phyloP scores from a whole-genome alignment of 2,797 vertebrate genomes.

The Melanotaenia nigrans region DNA sequence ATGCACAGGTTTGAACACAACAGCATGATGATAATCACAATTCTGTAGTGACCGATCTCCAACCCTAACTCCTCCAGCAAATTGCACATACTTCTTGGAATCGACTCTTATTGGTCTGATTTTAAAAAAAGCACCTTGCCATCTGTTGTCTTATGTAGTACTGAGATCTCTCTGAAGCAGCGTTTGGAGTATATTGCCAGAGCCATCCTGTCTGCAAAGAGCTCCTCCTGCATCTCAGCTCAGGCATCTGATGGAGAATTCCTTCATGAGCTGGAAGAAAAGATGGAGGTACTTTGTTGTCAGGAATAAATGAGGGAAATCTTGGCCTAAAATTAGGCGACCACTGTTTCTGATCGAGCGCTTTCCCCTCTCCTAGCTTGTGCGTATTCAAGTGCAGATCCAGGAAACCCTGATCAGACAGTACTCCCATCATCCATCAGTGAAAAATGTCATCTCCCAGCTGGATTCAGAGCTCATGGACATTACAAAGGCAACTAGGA shows the following conservation, averaged over 20 bases:
- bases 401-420: slow-evolving; percentile 92
- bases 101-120: background rate
- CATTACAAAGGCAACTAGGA: slow-evolving; percentile 90
- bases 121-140: background rate
- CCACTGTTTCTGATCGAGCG: background rate
- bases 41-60: too few relatives aligned
- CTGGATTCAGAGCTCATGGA: slow-evolving; percentile 97
- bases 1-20: slow-evolving; percentile 89
- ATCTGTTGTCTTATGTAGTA: slow-evolving; percentile 76
- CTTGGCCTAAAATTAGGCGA: background rate
- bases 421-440: slow-evolving; percentile 92
- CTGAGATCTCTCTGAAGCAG: slow-evolving; percentile 95
- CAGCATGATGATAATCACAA: background rate
- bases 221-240: slow-evolving; percentile 91
- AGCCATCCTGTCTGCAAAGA: slow-evolving; percentile 97
- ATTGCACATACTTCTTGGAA: background rate
- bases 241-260: slow-evolving; percentile 97
- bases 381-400: slow-evolving; percentile 97
- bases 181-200: slow-evolving; percentile 95
- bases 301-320: background rate
- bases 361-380: slow-evolving; percentile 81
- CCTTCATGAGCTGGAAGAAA: slow-evolving; percentile 96
- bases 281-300: slow-evolving; percentile 90
- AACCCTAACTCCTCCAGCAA: background rate
- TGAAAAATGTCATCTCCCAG: slow-evolving; percentile 91